Conservation (phyloP, 2,113 vertebrate species). For the Natator depressus region DNA sequence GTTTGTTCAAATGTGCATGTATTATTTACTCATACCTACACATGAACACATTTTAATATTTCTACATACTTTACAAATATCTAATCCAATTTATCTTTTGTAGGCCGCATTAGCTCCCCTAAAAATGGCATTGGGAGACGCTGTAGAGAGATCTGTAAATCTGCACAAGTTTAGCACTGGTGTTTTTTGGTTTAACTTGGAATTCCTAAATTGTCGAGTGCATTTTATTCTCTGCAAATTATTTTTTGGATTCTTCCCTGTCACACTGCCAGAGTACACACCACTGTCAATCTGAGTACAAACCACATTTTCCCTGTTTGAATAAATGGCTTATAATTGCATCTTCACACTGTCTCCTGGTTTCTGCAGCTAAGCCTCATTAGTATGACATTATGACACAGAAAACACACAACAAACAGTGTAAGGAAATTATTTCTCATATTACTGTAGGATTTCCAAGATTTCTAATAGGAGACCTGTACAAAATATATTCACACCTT, state of each 20-base stretch:
- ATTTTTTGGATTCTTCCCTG: slow-evolving; percentile 20
- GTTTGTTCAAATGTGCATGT: neutral
- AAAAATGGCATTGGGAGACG: neutral
- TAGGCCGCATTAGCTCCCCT: neutral
- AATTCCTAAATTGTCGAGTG: neutral
- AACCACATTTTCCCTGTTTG: slow-evolving; percentile 30
- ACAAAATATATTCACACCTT: slow-evolving; percentile 6
- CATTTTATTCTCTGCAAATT: slow-evolving; percentile 30
- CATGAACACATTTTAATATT: neutral
- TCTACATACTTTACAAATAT: neutral
- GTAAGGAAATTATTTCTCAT: neutral
- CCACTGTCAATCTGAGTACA: slow-evolving; percentile 17
- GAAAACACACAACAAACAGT: neutral
- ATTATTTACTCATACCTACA: neutral
- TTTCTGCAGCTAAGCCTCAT: slow-evolving; percentile 35
- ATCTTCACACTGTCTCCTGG: slow-evolving; percentile 22
- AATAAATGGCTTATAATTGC: slow-evolving; percentile 60
- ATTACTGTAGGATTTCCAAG: neutral
- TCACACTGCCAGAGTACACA: neutral
- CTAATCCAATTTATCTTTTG: neutral
- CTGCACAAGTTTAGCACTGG: neutral
- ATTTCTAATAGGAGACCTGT: neutral
- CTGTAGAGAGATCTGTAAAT: neutral
- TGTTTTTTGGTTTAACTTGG: neutral
- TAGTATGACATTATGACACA: neutral